Base-by-base conservation (phyloP, 1,140 invertebrate genomes). In the Lepidurus apus region DNA sequence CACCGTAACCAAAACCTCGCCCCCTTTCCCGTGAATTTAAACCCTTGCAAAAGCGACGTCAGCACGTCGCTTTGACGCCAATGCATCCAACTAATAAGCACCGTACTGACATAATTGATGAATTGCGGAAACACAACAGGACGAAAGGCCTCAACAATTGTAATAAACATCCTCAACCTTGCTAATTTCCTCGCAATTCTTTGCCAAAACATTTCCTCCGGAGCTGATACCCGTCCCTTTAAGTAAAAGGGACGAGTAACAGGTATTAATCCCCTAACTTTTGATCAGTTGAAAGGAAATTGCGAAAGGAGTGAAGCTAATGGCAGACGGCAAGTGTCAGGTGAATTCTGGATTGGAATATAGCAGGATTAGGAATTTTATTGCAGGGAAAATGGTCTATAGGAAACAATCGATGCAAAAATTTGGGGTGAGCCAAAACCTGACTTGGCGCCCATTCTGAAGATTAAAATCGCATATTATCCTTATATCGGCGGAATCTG, bases 351-450 rank as follows among this genome's bases (percentile, higher is more conserved):
- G 21, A n/a, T 65, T 65, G 17, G 53, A 9, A 65, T 65, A n/a
- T 13, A 65, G 53, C 13, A 65, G 53, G 53, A 65, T 65, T 65
- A 65, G 1, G 53, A 47, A 47, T 65, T 65, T 65, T 65, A 65
- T 65, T 65, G 13, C 13, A 65, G 53, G 8, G 53, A 21, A 21
- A 21, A 17, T 1, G 9, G 13, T 65, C 53, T 65, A 65, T 7
- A 65, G 21, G 21, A 65, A 65, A 65, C 13, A 11, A 65, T 65
- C 6, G 17, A 21, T 65, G 53, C 1, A 65, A 65, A 34, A 65
- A 7, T 47, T 47, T 13, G 53, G 53, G 53, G 21, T 13, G 53
- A 65, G n/a, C 1, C 34, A 34, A 65, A 65, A 65, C 53, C 53
- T 65, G 53, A 65, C 53, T 65, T 65, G 53, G 8, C 21, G 53